Percentiles rank a stretch among this genome's conserved stretches.
Evolutionary conservation across 2,113 vertebrate genomes (phyloP).

Genomic region (Neodon shergylaensis): DNA sequence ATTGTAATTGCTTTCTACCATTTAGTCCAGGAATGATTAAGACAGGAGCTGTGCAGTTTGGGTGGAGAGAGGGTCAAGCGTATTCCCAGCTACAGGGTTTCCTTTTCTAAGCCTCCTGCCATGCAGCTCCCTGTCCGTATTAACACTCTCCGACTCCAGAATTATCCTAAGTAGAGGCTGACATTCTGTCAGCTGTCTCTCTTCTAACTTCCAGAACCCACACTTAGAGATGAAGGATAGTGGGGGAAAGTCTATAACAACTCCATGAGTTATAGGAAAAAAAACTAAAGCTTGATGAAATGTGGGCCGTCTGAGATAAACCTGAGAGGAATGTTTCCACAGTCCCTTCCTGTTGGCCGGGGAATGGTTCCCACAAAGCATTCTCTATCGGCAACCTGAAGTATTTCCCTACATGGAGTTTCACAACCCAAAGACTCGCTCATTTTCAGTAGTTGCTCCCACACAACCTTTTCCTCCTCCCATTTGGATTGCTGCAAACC

Average conservation of each 20-base stretch:
- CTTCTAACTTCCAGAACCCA: not conserved
- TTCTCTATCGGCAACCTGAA: slow-evolving; percentile 1
- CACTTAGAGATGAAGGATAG: not conserved
- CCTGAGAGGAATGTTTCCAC: not conserved
- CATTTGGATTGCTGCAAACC: slow-evolving; percentile 37
- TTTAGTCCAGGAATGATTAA: slow-evolving; percentile 66
- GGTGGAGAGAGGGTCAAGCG: slow-evolving; percentile 31
- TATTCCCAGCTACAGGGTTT: not conserved
- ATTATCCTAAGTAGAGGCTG: not conserved
- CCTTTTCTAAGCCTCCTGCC: not conserved
- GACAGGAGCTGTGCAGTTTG: slow-evolving; percentile 5
- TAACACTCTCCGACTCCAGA: not conserved
- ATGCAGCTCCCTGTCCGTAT: not conserved
- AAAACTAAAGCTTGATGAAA: not conserved
- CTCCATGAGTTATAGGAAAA: not conserved
- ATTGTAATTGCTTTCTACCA: slow-evolving; percentile 71
- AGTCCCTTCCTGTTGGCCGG: not conserved
- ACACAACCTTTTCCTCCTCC: slow-evolving; percentile 6
- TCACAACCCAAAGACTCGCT: not conserved
- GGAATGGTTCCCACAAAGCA: slow-evolving; percentile 11
- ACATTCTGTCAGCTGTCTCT: not conserved
- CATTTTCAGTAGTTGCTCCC: slow-evolving; percentile 31
- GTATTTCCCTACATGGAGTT: not conserved
- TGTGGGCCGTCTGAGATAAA: not conserved
- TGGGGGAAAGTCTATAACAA: not conserved